Percentiles rank a stretch among this genome's conserved stretches.
Evolutionary conservation across 2,888 invertebrate genomes (phyloP).

Genomic region (Maniola hyperantus): DNA sequence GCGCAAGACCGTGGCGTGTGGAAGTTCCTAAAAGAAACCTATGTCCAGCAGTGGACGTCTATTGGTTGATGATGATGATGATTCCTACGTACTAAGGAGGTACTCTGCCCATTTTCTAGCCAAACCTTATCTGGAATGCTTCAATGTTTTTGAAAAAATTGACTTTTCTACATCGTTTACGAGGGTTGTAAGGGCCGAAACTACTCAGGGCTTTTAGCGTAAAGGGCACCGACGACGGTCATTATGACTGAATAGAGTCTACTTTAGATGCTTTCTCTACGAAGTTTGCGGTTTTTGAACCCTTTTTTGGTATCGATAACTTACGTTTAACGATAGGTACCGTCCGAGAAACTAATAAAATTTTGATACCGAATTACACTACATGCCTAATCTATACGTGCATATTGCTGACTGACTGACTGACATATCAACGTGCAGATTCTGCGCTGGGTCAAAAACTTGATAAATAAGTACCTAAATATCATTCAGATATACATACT

Average conservation of each 20-base stretch:
- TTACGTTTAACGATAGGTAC: neutral
- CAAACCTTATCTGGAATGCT: constrained; percentile 8
- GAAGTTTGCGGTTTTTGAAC: constrained; percentile 31
- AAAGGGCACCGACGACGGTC: constrained; percentile 50
- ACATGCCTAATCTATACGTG: too few species aligned
- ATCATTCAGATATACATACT: too few species aligned
- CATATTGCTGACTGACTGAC: too few species aligned
- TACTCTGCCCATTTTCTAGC: neutral
- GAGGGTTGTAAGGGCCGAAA: constrained; percentile 54
- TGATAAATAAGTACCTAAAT: too few species aligned
- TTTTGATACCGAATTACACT: too few species aligned
- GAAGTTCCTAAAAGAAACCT: too few species aligned
- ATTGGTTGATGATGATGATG: neutral
- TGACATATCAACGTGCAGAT: too few species aligned
- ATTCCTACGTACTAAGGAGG: neutral
- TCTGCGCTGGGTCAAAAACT: too few species aligned
- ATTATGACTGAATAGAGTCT: constrained; percentile 51
- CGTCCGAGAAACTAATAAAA: neutral
- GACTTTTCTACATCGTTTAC: constrained; percentile 53
- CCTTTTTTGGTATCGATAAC: constrained; percentile 8
- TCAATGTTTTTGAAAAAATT: constrained; percentile 47
- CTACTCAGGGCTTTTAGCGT: constrained; percentile 58
- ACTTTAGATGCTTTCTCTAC: constrained; percentile 48
- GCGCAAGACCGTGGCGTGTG: too few species aligned
- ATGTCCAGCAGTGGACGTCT: too few species aligned